These are phyloP conservation scores for Sinelater perroti DNA, from an alignment of 2,888 invertebrate species.

Conservation along the genomic window DNA sequence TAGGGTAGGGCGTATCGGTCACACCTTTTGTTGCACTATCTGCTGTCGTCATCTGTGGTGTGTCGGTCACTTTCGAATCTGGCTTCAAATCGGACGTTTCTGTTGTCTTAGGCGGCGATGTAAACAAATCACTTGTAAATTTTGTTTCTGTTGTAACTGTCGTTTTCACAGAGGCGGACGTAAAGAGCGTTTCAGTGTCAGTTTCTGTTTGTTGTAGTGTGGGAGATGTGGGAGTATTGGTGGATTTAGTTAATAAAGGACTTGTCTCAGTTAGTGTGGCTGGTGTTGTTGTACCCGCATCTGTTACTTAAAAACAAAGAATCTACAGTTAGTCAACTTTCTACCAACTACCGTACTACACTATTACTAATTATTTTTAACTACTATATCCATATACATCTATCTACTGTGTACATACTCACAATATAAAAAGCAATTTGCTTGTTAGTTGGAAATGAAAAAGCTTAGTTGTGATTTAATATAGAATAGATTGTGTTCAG, in stretches of 20 bases:
- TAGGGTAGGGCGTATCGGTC: neutral
- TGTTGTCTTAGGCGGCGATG: neutral
- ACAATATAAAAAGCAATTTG: too few species aligned
- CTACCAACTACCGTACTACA: conserved; percentile 10
- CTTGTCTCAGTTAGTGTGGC: conserved; percentile 59
- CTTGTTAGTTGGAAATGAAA: too few species aligned
- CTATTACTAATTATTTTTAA: too few species aligned
- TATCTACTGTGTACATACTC: too few species aligned
- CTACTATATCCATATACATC: too few species aligned
- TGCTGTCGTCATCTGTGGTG: neutral
- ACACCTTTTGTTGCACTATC: neutral
- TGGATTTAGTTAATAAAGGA: conserved; percentile 21
- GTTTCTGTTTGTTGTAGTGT: neutral
- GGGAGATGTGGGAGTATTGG: neutral
- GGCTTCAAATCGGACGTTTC: neutral
- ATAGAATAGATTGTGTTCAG: too few species aligned
- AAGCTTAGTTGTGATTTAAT: too few species aligned
- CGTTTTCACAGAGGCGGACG: conserved; percentile 39
- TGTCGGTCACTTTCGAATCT: neutral
- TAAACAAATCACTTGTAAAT: neutral
- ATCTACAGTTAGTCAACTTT: conserved; percentile 40
- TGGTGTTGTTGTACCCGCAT: conserved; percentile 58
- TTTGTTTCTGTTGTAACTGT: neutral
- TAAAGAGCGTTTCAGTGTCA: conserved; percentile 39
- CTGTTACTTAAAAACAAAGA: conserved; percentile 59